Evolutionary conservation across 2,113 vertebrate genomes (phyloP), one percentile per base, ranked within the genome.

Genomic region (Carassius gibelio): DNA sequence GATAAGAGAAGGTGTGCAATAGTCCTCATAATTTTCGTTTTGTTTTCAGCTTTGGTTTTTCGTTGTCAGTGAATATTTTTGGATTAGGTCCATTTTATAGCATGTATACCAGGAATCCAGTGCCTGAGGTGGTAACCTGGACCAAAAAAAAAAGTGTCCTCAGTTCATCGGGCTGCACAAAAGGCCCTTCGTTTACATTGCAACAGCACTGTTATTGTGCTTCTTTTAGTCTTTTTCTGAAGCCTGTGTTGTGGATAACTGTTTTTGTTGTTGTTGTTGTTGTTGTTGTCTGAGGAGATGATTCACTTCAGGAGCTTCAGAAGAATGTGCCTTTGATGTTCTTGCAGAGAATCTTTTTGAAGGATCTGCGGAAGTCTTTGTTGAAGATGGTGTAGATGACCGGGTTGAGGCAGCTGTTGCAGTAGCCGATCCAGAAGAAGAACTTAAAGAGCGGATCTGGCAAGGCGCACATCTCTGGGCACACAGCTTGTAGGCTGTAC

Each of bases 321-420:
- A 94, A 95, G 89, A 95, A 95, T 30, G 94, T 95, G 62, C 95
- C 94, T 89, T 95, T 95, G 77, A 93, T 94, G 89, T 88, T 84
- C 7, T 90, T 88, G 90, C 94, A 94, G 62, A 94, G 78, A 21
- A 95, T 95, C 88, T 94, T 96, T 30, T 95, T 95, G 91, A 96
- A 96, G 34, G 96, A 95, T 68, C 92, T 92, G 61, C 96, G 93
- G 87, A 97, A 97, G 91, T 96, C 96, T 89, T 93, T 96, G 92
- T 96, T 97, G 91, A 97, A 97, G 85, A 94, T 94, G 55, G 96
- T 96, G 91, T 97, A 97, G 80, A 97, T 97, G 88, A 97, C 95
- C 0, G 96, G 96, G 89, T 97, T 97, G 72, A 96, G 95, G 5
- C 92, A 96, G 84, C 96, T 96, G 90, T 97, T 97, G 92, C 96